Percentiles rank a stretch among this genome's conserved stretches.
These are phyloP conservation scores for Eristalinus aeneus DNA, from an alignment of 2,888 invertebrate genomes.

Conservation along the genomic window DNA sequence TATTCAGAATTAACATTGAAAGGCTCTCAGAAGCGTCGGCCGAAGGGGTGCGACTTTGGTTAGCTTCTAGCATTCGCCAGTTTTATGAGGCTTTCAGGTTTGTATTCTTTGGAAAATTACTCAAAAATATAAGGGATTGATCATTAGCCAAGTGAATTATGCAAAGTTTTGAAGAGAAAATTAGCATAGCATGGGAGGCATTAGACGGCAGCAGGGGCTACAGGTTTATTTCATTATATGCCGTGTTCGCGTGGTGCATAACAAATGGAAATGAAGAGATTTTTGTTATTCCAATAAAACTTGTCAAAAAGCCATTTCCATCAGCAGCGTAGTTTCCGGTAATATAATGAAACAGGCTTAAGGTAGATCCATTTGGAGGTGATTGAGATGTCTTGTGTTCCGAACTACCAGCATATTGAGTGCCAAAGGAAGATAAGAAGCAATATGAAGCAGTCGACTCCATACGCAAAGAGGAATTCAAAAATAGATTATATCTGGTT, in stretches of 20 bases:
- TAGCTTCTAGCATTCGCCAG: not conserved
- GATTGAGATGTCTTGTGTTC: too few relatives aligned
- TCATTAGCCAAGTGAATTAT: not conserved
- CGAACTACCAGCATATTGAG: too few relatives aligned
- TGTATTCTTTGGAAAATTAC: not conserved
- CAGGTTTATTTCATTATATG: not conserved
- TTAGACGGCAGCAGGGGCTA: not conserved
- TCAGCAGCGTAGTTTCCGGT: not conserved
- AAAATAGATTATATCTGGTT: too few relatives aligned
- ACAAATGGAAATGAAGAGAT: not conserved
- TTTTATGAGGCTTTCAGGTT: not conserved
- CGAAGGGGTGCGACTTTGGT: not conserved
- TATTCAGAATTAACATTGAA: conserved; percentile 38
- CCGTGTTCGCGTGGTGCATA: not conserved
- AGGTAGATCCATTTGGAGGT: too few relatives aligned
- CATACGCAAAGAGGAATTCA: too few relatives aligned
- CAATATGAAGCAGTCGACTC: too few relatives aligned
- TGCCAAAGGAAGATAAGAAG: too few relatives aligned
- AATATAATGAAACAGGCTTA: too few relatives aligned
- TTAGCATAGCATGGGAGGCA: not conserved
- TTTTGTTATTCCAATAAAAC: not conserved
- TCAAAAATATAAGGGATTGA: not conserved
- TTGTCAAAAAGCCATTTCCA: not conserved
- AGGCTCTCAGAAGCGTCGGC: conserved; percentile 24
- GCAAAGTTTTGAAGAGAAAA: not conserved